Base-by-base conservation (phyloP, 1,140 invertebrate species). In the Ooceraea biroi region DNA sequence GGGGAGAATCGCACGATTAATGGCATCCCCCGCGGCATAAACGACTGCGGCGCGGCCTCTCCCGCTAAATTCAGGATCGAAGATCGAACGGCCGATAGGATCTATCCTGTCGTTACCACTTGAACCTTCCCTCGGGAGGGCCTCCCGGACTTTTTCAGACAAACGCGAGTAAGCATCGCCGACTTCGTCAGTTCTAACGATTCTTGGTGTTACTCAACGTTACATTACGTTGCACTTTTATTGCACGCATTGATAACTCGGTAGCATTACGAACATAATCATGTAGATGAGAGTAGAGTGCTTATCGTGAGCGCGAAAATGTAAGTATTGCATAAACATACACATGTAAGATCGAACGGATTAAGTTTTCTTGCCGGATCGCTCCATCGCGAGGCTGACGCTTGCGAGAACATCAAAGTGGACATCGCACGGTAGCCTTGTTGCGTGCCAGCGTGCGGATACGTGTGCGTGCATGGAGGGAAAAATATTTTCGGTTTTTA, bases 401-500 rank as follows among this genome's bases (percentile, higher is more conserved):
- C 25, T 48, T 41, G 46, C 55, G 19, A 44, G 27, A 65, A 60
- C 44, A 12, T 50, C 25, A 50, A 30, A 52, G 60, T 77, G 46
- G 60, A 65, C 12, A 1, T 44, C n/a, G n/a, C n/a, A n/a, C n/a
- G n/a, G n/a, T n/a, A n/a, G n/a, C n/a, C n/a, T n/a, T n/a, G n/a
- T n/a, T n/a, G n/a, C n/a, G n/a, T n/a, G n/a, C n/a, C n/a, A n/a
- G n/a, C n/a, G n/a, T n/a, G 27, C 14, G 1, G 19, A 8, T 5
- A 1, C 22, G 27, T 46, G 12, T 36, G 17, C 8, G 10, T 11
- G 41, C 63, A 73, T 41, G 65, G 65, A 73, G 76, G 48, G 72
- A 85, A 89, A 92, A 91, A 93, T 93, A 92, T 93, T 92, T 92
- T 91, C 87, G 89, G 89, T 93, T 94, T 94, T 94, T 94, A 91